Evolutionary conservation across 1,140 invertebrate genomes (phyloP).

Genomic region (Orchestia grillus): DNA sequence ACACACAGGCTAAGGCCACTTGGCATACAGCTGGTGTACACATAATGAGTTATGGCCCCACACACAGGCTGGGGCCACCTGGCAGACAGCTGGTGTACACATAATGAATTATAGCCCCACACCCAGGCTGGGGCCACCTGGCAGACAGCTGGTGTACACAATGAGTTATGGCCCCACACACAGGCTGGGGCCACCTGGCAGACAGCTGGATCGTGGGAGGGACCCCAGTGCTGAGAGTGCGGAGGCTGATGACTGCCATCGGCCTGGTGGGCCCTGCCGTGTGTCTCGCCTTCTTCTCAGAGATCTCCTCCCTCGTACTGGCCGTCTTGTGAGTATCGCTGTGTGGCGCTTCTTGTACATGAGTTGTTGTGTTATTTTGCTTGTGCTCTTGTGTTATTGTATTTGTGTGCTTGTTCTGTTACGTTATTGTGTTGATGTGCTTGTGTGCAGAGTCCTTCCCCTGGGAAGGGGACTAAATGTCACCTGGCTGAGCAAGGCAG

Average conservation of each 20-base stretch:
- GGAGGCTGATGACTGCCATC: conserved; percentile 82
- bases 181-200: conserved; percentile 81
- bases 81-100: too few species aligned
- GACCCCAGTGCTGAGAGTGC: conserved; percentile 81
- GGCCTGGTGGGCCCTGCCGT: conserved; percentile 83
- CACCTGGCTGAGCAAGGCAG: too few species aligned
- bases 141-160: too few species aligned
- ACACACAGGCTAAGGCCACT: not conserved
- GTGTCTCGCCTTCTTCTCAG: conserved; percentile 81
- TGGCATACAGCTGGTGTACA: not conserved
- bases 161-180: conserved; percentile 56
- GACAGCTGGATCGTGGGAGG: conserved; percentile 78
- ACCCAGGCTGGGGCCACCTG: conserved; percentile 73
- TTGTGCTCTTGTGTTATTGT: not conserved
- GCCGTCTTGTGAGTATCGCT: conserved; percentile 78
- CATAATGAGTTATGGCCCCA: not conserved
- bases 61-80: conserved; percentile 73
- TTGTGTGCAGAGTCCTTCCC: too few species aligned
- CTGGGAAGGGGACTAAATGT: too few species aligned
- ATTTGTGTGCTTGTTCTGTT: not conserved
- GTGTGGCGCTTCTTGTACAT: not conserved
- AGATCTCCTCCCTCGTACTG: conserved; percentile 80
- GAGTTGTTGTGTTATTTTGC: not conserved
- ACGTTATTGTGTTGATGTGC: not conserved
- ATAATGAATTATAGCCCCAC: too few species aligned